A percentile compares a stretch with the other conserved stretches of the same genome.
phyloP scores from a whole-genome alignment of 1,140 invertebrate genomes.

The Zaprionus gabonicus region DNA sequence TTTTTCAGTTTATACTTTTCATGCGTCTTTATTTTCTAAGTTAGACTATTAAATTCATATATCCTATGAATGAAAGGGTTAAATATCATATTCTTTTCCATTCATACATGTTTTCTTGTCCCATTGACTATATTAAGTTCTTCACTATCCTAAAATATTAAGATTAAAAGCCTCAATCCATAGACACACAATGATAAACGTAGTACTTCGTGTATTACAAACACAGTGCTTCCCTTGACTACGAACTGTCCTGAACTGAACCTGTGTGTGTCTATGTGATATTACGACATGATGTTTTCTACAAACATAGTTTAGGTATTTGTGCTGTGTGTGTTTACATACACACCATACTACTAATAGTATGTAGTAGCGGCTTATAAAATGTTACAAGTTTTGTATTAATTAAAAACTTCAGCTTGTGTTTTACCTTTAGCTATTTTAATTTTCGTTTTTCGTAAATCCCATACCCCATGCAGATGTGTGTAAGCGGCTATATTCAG shows the following conservation, averaged over 20 bases:
- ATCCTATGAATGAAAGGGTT: no score
- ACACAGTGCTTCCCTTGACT: not conserved
- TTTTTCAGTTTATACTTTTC: no score
- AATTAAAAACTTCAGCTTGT: constrained; percentile 78
- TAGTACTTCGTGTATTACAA: not conserved
- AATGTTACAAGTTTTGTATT: constrained; percentile 84
- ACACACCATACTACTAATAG: constrained; percentile 48
- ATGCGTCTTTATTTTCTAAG: no score
- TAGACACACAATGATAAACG: not conserved
- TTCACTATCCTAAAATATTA: not conserved
- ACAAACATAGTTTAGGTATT: not conserved
- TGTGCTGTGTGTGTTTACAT: constrained; percentile 5
- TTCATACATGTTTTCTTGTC: no score
- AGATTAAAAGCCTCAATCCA: not conserved
- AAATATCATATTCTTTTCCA: no score
- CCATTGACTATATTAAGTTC: no score
- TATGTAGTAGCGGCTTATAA: constrained; percentile 75
- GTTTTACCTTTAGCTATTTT: constrained; percentile 16
- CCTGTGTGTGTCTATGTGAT: not conserved
- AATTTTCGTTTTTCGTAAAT: constrained; percentile 6
- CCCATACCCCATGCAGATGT: not conserved
- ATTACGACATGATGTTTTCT: not conserved
- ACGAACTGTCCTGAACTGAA: not conserved
- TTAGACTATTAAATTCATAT: no score
- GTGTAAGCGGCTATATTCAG: not conserved